Evolutionary conservation across 2,888 invertebrate genomes (phyloP).

Genomic region (Furcula furcula): DNA sequence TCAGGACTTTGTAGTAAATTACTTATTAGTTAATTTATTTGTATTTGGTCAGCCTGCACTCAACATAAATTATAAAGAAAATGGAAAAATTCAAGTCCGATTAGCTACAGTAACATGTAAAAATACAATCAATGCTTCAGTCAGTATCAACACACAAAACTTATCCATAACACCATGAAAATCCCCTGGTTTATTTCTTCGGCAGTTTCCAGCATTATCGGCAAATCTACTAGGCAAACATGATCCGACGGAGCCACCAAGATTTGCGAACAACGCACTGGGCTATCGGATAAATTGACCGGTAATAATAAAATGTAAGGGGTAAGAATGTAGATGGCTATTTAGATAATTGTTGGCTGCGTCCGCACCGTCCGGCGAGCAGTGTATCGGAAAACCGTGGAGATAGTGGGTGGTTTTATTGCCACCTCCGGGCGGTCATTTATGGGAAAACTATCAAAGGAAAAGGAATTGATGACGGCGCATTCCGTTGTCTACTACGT

Average conservation of each 20-base stretch:
- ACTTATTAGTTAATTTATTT: too few species aligned
- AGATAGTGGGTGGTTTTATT: conserved; percentile 70
- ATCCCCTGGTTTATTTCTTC: conserved; percentile 61
- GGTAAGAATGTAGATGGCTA: conserved; percentile 82
- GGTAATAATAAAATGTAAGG: conserved; percentile 82
- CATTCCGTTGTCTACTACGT: conserved; percentile 59
- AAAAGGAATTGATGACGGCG: conserved; percentile 63
- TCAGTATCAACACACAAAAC: conserved; percentile 10
- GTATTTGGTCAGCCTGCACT: too few species aligned
- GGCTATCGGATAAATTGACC: conserved; percentile 77
- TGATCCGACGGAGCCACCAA: conserved; percentile 59
- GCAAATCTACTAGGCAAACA: conserved; percentile 71
- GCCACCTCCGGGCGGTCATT: conserved; percentile 70
- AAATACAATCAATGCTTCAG: too few species aligned
- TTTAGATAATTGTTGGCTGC: conserved; percentile 81
- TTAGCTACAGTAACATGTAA: too few species aligned
- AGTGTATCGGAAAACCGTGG: conserved; percentile 77
- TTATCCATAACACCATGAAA: conserved; percentile 37
- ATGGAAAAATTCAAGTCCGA: too few species aligned
- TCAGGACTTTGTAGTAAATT: too few species aligned
- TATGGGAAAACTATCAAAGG: conserved; percentile 77
- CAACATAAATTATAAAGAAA: too few species aligned
- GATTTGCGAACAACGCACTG: conserved; percentile 65
- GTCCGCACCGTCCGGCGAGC: conserved; percentile 56
- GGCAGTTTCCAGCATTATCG: conserved; percentile 63